phyloP scores from a whole-genome alignment of 1,140 invertebrate genomes.

The Grapholita molesta region DNA sequence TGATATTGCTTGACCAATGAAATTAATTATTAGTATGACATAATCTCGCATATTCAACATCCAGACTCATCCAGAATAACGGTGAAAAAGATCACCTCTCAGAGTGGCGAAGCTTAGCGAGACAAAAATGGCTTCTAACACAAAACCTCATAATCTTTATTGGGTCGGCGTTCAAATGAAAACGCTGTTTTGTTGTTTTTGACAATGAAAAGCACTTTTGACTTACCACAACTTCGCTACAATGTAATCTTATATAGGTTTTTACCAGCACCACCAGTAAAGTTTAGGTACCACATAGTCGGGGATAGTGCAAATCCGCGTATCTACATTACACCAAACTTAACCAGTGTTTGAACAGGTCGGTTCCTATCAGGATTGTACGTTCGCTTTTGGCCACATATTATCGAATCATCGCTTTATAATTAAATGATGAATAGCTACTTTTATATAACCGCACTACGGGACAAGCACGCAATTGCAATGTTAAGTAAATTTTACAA shows the following conservation, averaged over 20 bases:
- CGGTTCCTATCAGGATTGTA: too few relatives aligned
- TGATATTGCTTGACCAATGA: neutral
- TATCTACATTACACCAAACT: too few relatives aligned
- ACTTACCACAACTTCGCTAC: neutral
- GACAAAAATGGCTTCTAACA: neutral
- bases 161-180: neutral
- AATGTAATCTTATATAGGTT: neutral
- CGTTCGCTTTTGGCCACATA: too few relatives aligned
- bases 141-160: slow-evolving; percentile 14
- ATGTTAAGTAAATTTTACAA: neutral
- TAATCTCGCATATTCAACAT: too few relatives aligned
- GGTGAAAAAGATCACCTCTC: neutral
- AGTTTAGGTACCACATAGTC: too few relatives aligned
- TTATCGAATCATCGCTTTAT: neutral
- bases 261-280: neutral
- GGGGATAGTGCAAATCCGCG: too few relatives aligned
- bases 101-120: neutral
- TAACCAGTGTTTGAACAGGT: too few relatives aligned
- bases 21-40: too few relatives aligned
- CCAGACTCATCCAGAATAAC: neutral
- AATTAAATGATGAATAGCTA: neutral
- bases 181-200: slow-evolving; percentile 2
- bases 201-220: slow-evolving; percentile 1
- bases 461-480: neutral
- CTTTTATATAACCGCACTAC: neutral